These are phyloP conservation scores for Athrips mouffetella DNA, from an alignment of 2,888 invertebrate genomes.

Conservation along the genomic window DNA sequence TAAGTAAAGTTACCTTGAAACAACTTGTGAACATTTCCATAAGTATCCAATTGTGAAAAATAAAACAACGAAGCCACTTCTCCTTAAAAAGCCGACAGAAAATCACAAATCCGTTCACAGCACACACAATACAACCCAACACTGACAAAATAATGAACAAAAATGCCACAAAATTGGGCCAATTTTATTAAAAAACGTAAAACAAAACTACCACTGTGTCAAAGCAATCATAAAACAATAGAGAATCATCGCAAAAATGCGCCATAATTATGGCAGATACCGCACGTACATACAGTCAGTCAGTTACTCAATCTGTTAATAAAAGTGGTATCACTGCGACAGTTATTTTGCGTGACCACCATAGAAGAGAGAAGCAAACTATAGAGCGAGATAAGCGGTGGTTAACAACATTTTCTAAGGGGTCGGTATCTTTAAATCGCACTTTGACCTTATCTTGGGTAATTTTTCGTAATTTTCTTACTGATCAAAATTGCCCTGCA, in stretches of 20 bases:
- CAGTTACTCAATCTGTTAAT: neutral
- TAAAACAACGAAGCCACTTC: too few relatives aligned
- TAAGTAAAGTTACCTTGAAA: too few relatives aligned
- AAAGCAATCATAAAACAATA: constrained; percentile 6
- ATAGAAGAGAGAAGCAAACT: too few relatives aligned
- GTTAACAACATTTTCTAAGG: too few relatives aligned
- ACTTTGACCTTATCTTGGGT: too few relatives aligned
- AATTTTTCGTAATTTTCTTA: too few relatives aligned
- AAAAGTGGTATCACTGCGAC: neutral
- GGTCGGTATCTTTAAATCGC: too few relatives aligned
- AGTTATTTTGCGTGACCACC: constrained; percentile 8
- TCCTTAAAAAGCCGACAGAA: too few relatives aligned
- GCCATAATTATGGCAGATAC: constrained; percentile 48
- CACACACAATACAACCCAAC: neutral
- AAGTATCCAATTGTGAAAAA: too few relatives aligned
- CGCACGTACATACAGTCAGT: constrained; percentile 35
- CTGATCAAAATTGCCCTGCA: too few relatives aligned
- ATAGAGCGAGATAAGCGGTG: too few relatives aligned
- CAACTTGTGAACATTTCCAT: too few relatives aligned
- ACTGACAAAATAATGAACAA: neutral
- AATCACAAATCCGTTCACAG: neutral
- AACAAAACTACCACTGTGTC: neutral
- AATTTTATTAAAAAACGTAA: neutral
- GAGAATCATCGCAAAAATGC: constrained; percentile 29
- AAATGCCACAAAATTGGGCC: neutral